Conservation (phyloP, 2,888 invertebrate species). For the Drosophila colorata region DNA sequence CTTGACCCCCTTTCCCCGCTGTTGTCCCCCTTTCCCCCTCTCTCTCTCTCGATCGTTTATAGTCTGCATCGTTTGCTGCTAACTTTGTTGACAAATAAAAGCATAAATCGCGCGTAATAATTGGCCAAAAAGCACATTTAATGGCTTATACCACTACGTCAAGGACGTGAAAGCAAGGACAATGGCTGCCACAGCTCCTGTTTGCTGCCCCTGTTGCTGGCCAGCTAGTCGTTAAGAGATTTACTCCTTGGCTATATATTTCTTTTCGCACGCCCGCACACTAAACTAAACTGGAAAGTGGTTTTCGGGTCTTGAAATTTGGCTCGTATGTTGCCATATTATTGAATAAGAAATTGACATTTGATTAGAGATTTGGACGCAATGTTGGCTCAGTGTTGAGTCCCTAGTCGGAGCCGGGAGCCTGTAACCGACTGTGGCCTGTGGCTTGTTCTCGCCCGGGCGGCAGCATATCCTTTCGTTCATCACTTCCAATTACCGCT, state of each 20-base stretch:
- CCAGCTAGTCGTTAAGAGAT: slow-evolving; percentile 69
- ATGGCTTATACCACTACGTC: slow-evolving; percentile 61
- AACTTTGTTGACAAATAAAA: slow-evolving; percentile 79
- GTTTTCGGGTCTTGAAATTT: slow-evolving; percentile 26
- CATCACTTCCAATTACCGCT: slow-evolving; percentile 80
- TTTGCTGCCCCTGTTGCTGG: slow-evolving; percentile 3
- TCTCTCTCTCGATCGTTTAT: not conserved
- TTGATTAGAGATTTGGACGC: slow-evolving; percentile 71
- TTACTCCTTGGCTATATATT: slow-evolving; percentile 64
- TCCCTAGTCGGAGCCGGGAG: not conserved
- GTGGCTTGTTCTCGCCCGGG: slow-evolving; percentile 20
- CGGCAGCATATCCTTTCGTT: slow-evolving; percentile 57
- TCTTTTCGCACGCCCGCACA: slow-evolving; percentile 60
- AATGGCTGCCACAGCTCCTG: slow-evolving; percentile 10
- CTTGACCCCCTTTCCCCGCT: not conserved
- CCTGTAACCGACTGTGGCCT: slow-evolving; percentile 10
- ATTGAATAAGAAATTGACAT: slow-evolving; percentile 80
- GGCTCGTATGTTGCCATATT: slow-evolving; percentile 62
- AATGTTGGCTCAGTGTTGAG: slow-evolving; percentile 6
- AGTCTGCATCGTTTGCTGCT: slow-evolving; percentile 4
- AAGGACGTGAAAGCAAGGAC: slow-evolving; percentile 54
- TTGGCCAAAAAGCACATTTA: slow-evolving; percentile 78
- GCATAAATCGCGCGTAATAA: slow-evolving; percentile 81
- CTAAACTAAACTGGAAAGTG: slow-evolving; percentile 5
- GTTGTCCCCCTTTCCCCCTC: not conserved